These are phyloP conservation scores for Todiramphus saurophagus DNA, from an alignment of 2,113 vertebrate genomes.

Conservation along the genomic window DNA sequence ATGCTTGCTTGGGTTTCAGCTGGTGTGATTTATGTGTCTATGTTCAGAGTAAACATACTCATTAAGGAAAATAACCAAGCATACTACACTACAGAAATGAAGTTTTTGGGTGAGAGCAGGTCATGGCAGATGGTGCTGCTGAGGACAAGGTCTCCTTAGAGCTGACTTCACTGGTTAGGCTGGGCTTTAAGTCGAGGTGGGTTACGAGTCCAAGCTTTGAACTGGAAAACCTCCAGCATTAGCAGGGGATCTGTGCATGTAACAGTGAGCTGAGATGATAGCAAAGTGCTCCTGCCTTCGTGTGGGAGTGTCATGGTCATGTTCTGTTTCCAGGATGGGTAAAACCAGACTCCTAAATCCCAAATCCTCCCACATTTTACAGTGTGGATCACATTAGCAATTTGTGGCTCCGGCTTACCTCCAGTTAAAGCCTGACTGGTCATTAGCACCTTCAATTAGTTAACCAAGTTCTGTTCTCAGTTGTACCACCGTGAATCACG, in stretches of 20 bases:
- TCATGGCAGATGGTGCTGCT: background rate
- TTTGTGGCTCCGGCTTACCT: background rate
- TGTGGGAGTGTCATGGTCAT: accelerated
- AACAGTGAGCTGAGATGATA: background rate
- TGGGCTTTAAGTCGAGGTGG: background rate
- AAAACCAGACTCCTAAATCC: background rate
- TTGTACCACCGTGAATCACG: background rate
- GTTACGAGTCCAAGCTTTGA: background rate
- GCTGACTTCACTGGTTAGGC: background rate
- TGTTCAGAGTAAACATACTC: background rate
- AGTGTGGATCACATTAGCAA: background rate
- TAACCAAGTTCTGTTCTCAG: background rate
- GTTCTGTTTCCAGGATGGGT: background rate
- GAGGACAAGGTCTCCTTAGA: background rate
- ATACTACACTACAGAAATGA: accelerated
- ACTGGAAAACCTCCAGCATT: background rate
- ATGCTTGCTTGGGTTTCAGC: background rate
- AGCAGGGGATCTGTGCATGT: accelerated
- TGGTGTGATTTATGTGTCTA: background rate
- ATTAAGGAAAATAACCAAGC: background rate
- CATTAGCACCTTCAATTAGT: background rate
- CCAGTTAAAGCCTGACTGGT: background rate
- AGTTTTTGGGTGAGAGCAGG: background rate
- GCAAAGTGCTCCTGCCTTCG: background rate
- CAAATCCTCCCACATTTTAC: background rate